Evolutionary conservation across 37 sponge, comb jelly and placozoan genomes (phyloP), one percentile per base, ranked within the genome.

Genomic region (Diacarnus erythraeanus): DNA sequence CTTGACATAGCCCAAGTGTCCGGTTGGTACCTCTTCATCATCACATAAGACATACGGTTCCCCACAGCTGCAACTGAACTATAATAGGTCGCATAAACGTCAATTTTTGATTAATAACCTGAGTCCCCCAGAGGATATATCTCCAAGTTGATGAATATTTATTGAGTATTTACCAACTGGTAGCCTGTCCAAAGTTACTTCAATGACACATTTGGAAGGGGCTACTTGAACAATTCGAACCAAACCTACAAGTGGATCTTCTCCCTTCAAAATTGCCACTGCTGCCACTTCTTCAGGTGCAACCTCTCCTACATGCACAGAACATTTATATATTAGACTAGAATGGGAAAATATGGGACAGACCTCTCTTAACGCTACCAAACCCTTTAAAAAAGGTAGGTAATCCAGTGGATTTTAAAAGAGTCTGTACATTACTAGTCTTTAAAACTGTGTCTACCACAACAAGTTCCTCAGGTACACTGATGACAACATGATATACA

Each of bases 171-270:
- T 6, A 15, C 47, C 66, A 2, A 21, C 38, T 21, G 88, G 78
- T 17, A 94, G 81, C 4, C 88, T 88, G 78, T 94, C 91, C 30
- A 94, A 29, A 15, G 91, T 90, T 40, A 87, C 94, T 22, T 94
- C 94, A 34, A 94, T 39, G 36, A 90, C 72, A 77, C 88, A 90
- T 1, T 71, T 39, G 15, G 83, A 73, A 0, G 73, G 66, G 0
- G 82, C 56, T 35, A 75, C 76, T 78, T 94, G 94, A 0, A 86
- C 83, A 44, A 92, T 68, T 10, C 93, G 54, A 20, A 72, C 82
- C 27, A 94, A 51, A 23, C 94, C 92, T 9, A 12, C 27, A 17
- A 90, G 54, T 31, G 71, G 73, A 38, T 69, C 44, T 0, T 42
- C 44, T 21, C 87, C 79, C 34, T 63, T 75, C 57, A 94, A 58